phyloP scores from a whole-genome alignment of 2,888 invertebrate species.

The Drosophila conformis region DNA sequence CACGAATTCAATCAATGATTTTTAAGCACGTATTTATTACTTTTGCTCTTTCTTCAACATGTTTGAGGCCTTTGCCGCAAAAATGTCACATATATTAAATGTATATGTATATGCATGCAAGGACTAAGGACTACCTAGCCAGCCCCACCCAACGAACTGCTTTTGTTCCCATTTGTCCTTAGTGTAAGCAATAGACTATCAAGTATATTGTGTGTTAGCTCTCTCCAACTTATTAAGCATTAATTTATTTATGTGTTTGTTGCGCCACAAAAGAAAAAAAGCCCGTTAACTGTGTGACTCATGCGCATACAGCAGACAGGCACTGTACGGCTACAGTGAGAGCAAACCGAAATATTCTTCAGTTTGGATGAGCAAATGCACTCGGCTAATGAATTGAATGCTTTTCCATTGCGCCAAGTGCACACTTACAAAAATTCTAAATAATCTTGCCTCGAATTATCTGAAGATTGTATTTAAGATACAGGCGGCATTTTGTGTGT shows the following conservation, averaged over 20 bases:
- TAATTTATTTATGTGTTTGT: slow-evolving; percentile 42
- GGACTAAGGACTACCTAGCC: background rate
- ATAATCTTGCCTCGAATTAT: background rate
- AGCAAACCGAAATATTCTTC: slow-evolving; percentile 29
- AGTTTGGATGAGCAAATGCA: slow-evolving; percentile 70
- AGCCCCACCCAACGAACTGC: background rate
- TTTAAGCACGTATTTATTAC: slow-evolving; percentile 79
- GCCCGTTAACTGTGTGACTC: slow-evolving; percentile 42
- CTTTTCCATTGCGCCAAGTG: slow-evolving; percentile 42
- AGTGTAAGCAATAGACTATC: background rate
- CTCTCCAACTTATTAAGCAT: slow-evolving; percentile 14
- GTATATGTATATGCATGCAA: background rate
- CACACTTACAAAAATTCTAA: slow-evolving; percentile 31
- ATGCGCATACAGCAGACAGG: slow-evolving; percentile 25
- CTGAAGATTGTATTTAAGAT: background rate
- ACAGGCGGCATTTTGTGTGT: background rate
- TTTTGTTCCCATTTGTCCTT: background rate
- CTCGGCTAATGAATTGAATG: slow-evolving; percentile 77
- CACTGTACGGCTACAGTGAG: slow-evolving; percentile 32
- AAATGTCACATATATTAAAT: slow-evolving; percentile 1
- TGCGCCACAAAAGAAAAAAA: background rate
- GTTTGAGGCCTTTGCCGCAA: slow-evolving; percentile 31
- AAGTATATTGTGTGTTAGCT: background rate
- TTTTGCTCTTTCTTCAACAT: slow-evolving; percentile 59
- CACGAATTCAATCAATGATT: slow-evolving; percentile 80